phyloP scores from a whole-genome alignment of 2,113 vertebrate genomes.

The Calypte anna region DNA sequence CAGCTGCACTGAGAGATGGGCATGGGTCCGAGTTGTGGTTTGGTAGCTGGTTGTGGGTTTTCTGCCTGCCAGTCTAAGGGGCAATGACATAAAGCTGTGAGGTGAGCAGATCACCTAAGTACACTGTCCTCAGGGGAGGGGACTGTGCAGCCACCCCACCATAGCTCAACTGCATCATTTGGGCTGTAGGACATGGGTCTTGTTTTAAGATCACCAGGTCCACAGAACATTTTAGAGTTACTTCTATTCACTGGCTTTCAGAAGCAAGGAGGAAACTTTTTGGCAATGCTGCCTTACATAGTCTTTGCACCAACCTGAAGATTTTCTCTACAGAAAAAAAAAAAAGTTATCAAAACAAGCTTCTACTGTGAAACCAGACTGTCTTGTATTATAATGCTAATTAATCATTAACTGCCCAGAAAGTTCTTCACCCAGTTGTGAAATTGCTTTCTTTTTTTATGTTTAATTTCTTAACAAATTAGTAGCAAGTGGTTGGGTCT shows the following conservation, averaged over 20 bases:
- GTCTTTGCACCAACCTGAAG: neutral
- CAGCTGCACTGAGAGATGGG: neutral
- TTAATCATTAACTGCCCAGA: slow-evolving; percentile 48
- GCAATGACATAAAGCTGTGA: neutral
- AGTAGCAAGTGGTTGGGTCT: slow-evolving; percentile 3
- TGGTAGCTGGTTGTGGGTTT: neutral
- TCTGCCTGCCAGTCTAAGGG: neutral
- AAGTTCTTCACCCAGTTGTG: slow-evolving; percentile 9
- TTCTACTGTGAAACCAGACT: neutral
- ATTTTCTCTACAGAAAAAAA: neutral
- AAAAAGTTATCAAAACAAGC: neutral
- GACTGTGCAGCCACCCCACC: neutral
- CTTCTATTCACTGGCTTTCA: neutral
- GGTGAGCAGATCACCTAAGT: neutral
- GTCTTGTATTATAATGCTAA: slow-evolving; percentile 6
- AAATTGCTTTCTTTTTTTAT: slow-evolving; percentile 18
- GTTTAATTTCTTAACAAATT: slow-evolving; percentile 55
- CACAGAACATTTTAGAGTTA: neutral
- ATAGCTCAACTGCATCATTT: fast-evolving
- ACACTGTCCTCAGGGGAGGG: no score
- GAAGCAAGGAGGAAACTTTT: neutral
- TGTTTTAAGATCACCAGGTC: neutral
- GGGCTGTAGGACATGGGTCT: neutral
- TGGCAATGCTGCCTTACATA: neutral
- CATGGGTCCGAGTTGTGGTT: neutral